Evolutionary conservation across 2,888 invertebrate genomes (phyloP).

Genomic region (Phrixothrix hirtus): DNA sequence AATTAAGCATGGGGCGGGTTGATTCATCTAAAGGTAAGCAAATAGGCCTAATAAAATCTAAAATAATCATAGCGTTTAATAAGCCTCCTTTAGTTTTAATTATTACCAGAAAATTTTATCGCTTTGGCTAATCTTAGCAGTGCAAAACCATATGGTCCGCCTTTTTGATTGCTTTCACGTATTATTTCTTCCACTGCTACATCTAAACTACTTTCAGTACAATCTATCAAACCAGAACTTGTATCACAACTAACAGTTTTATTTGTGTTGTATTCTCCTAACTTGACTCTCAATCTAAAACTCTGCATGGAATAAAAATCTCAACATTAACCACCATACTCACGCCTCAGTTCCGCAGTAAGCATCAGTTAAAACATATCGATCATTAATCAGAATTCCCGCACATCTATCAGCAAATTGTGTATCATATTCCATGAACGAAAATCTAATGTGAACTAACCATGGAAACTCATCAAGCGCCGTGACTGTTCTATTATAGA

Average conservation of each 20-base stretch:
- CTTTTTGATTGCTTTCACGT: background rate
- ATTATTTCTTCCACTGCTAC: constrained; percentile 7
- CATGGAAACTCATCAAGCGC: constrained; percentile 12
- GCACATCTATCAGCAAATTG: constrained; percentile 8
- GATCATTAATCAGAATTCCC: constrained; percentile 7
- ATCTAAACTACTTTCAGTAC: constrained; percentile 1
- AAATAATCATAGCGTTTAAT: too few relatives aligned
- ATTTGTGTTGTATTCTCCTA: constrained; percentile 9
- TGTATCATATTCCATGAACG: constrained; percentile 2
- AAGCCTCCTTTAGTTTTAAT: too few relatives aligned
- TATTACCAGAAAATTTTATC: background rate
- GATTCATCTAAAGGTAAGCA: constrained; percentile 7
- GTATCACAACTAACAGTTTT: constrained; percentile 3
- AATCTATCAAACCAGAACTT: background rate
- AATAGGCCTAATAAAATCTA: constrained; percentile 12
- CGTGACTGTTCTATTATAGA: background rate
- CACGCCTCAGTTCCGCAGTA: constrained; percentile 6
- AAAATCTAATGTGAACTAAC: constrained; percentile 9
- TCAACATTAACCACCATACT: too few relatives aligned
- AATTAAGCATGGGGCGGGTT: background rate
- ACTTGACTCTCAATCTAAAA: constrained; percentile 6
- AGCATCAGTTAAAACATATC: constrained; percentile 9
- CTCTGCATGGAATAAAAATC: too few relatives aligned
- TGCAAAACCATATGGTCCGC: constrained; percentile 1
- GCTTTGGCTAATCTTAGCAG: constrained; percentile 1